Evolutionary conservation across 2,797 vertebrate genomes (phyloP).

Genomic region (Amazona ochrocephala): DNA sequence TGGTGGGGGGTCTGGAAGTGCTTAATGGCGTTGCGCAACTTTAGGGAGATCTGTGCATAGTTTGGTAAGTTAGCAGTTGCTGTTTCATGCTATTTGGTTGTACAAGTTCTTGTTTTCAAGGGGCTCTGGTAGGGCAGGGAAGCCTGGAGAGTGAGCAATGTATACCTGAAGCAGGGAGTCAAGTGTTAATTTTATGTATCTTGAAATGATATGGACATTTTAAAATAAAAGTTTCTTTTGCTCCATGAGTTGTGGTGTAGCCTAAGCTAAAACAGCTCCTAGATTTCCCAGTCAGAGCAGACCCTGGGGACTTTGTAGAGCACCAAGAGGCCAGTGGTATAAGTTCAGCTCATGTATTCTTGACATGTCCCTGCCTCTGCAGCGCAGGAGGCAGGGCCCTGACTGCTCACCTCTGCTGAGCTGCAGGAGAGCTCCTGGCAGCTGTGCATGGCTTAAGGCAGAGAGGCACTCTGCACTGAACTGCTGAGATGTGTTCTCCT

Average conservation of each 20-base stretch:
- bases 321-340: not conserved
- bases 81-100: not conserved
- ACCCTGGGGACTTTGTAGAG: not conserved
- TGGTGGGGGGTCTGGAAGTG: not conserved
- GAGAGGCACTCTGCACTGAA: accelerated
- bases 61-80: not conserved
- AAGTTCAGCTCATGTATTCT: not conserved
- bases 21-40: not conserved
- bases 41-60: not conserved
- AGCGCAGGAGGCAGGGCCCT: not conserved
- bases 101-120: not conserved
- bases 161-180: not conserved
- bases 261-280: not conserved
- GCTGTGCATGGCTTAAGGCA: not conserved
- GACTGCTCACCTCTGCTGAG: accelerated
- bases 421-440: not conserved
- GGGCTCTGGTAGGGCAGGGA: not conserved
- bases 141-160: not conserved
- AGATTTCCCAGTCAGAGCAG: not conserved
- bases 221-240: not conserved
- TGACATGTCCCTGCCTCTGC: accelerated
- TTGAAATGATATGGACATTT: not conserved
- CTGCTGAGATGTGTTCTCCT: not conserved
- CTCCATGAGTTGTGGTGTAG: not conserved
- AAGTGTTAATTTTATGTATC: not conserved